These are phyloP conservation scores for Pristionchus entomophagus DNA, from an alignment of 2,888 invertebrate genomes.

Conservation along the genomic window DNA sequence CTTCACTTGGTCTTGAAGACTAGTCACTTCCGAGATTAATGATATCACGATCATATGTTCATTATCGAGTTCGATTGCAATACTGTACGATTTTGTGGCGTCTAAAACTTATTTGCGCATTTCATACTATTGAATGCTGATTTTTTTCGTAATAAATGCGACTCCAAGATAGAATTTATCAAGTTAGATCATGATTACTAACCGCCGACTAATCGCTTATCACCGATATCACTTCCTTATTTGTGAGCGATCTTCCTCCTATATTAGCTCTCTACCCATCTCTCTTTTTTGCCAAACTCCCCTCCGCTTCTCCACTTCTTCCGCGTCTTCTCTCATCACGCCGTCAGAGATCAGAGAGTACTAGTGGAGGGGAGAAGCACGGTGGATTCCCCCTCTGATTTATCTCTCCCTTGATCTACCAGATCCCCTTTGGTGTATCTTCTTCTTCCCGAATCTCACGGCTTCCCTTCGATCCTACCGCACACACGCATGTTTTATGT, in stretches of 20 bases:
- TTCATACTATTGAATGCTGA: too few species aligned
- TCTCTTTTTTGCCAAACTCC: constrained; percentile 15
- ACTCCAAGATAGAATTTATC: too few species aligned
- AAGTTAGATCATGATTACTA: neutral
- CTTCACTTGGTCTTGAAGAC: neutral
- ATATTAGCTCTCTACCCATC: neutral
- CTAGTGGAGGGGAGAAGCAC: neutral
- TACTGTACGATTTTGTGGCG: too few species aligned
- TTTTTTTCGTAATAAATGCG: too few species aligned
- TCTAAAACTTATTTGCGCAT: too few species aligned
- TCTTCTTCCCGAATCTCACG: neutral
- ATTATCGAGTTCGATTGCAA: too few species aligned
- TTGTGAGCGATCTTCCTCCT: neutral
- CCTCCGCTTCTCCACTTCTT: neutral
- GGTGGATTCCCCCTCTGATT: neutral
- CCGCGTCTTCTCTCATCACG: neutral
- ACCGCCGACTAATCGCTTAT: neutral
- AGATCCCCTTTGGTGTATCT: neutral
- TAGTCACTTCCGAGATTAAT: too few species aligned
- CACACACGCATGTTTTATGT: constrained; percentile 26
- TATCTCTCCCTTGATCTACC: neutral
- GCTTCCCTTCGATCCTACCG: neutral
- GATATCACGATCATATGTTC: too few species aligned
- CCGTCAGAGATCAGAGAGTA: neutral
- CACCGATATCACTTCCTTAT: neutral